Evolutionary conservation across 1,140 invertebrate genomes (phyloP).

Genomic region (Diorhabda sublineata): DNA sequence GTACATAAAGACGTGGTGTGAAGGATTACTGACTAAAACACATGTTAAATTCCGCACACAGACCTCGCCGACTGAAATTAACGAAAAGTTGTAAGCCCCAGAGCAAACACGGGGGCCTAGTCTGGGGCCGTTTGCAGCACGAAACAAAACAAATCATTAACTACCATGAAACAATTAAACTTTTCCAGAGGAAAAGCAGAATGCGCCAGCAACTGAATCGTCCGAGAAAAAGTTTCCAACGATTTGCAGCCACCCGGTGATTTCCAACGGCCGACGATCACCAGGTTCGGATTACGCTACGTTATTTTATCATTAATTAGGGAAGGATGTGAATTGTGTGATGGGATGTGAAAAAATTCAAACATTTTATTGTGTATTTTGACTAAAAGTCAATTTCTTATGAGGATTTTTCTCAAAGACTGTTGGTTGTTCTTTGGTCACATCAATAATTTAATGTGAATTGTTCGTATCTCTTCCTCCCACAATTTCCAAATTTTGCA

Average conservation of each 20-base stretch:
- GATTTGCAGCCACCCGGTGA: slow-evolving; percentile 12
- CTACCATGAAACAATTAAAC: slow-evolving; percentile 17
- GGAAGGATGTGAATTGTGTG: too few relatives aligned
- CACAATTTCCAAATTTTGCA: too few relatives aligned
- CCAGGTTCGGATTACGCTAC: background rate
- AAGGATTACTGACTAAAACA: slow-evolving; percentile 11
- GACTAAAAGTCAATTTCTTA: too few relatives aligned
- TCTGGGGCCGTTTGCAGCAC: background rate
- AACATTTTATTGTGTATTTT: too few relatives aligned
- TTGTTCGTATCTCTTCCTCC: too few relatives aligned
- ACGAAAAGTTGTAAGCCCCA: slow-evolving; percentile 8
- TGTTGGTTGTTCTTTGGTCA: too few relatives aligned
- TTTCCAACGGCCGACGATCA: slow-evolving; percentile 6
- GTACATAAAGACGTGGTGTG: too few relatives aligned
- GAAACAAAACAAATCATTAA: slow-evolving; percentile 17
- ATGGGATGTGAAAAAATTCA: too few relatives aligned
- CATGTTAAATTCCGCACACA: slow-evolving; percentile 12
- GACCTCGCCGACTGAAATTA: background rate
- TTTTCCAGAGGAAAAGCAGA: slow-evolving; percentile 12
- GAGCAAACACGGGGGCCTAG: background rate
- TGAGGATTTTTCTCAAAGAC: too few relatives aligned
- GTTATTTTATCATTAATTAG: too few relatives aligned
- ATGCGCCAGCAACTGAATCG: slow-evolving; percentile 8
- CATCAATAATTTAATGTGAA: too few relatives aligned
- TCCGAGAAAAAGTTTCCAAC: slow-evolving; percentile 13